Percentiles rank a stretch among this genome's conserved stretches.
phyloP scores from a whole-genome alignment of 2,888 invertebrate species.

The Acholoe squamosa region DNA sequence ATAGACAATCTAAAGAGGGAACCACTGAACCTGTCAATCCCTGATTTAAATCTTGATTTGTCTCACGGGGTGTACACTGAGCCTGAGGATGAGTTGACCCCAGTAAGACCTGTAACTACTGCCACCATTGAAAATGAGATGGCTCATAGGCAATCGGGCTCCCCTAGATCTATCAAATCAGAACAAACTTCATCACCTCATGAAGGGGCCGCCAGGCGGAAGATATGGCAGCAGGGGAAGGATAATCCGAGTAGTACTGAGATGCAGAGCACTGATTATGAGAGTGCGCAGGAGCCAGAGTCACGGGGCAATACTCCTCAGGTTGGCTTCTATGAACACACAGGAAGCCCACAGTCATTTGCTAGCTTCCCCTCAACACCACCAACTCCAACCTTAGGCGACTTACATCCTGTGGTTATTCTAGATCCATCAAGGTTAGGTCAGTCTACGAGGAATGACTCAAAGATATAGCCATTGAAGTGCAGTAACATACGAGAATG shows the following conservation, averaged over 20 bases:
- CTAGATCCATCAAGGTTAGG: not conserved
- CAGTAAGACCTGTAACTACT: not conserved
- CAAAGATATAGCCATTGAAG: not conserved
- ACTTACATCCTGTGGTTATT: not conserved
- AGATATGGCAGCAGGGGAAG: not conserved
- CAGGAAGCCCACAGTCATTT: conserved; percentile 45
- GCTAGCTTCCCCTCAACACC: conserved; percentile 56
- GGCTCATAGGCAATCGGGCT: too few relatives aligned
- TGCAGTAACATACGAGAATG: too few relatives aligned
- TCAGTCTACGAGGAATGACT: not conserved
- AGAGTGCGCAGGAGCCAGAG: conserved; percentile 60
- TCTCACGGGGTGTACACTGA: conserved; percentile 7
- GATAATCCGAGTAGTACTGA: not conserved
- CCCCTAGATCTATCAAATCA: not conserved
- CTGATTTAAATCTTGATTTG: conserved; percentile 26
- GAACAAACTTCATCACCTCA: not conserved
- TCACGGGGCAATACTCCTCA: conserved; percentile 30
- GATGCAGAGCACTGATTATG: conserved; percentile 45
- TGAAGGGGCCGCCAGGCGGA: not conserved
- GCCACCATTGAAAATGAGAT: conserved; percentile 1
- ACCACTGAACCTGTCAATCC: conserved; percentile 11
- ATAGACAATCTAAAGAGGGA: conserved; percentile 54
- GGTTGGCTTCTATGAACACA: conserved; percentile 54
- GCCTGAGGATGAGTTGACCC: conserved; percentile 8
- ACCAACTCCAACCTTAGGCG: conserved; percentile 19